These are phyloP conservation scores for Notodonta dromedarius DNA, from an alignment of 2,888 invertebrate genomes.

Conservation along the genomic window DNA sequence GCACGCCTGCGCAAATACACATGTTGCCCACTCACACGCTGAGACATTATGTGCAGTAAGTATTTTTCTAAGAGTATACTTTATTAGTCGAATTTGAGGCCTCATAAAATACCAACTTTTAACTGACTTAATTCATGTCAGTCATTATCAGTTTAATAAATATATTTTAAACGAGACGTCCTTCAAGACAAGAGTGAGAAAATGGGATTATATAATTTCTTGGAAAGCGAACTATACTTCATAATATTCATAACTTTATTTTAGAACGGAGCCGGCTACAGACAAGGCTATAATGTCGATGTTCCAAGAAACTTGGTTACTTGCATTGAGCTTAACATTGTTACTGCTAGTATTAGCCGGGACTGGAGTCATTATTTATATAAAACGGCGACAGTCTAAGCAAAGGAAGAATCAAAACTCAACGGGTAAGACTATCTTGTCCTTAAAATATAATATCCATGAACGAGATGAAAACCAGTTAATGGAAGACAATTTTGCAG, in stretches of 20 bases:
- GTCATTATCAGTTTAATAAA: neutral
- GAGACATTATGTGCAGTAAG: slow-evolving; percentile 78
- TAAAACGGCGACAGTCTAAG: slow-evolving; percentile 69
- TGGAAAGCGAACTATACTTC: neutral
- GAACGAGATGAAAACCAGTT: neutral
- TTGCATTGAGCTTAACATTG: slow-evolving; percentile 72
- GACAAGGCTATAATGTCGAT: slow-evolving; percentile 77
- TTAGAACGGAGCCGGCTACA: slow-evolving; percentile 78
- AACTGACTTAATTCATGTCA: neutral
- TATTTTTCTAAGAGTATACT: slow-evolving; percentile 15
- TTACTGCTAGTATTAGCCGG: slow-evolving; percentile 70
- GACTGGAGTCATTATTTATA: slow-evolving; percentile 68
- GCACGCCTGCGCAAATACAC: slow-evolving; percentile 89
- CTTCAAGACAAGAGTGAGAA: neutral
- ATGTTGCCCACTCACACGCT: slow-evolving; percentile 86
- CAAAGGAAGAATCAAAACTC: slow-evolving; percentile 73
- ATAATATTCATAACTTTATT: slow-evolving; percentile 50
- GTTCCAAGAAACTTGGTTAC: slow-evolving; percentile 80
- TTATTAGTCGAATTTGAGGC: too few species aligned
- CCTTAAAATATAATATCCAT: slow-evolving; percentile 6
- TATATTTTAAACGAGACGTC: too few species aligned
- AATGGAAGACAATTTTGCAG: slow-evolving; percentile 42
- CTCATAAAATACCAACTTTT: neutral
- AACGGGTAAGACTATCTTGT: slow-evolving; percentile 55
- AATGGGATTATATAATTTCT: neutral